A percentile compares a stretch with the other conserved stretches of the same genome.
These are phyloP conservation scores for Conomelus anceps DNA, from an alignment of 2,888 invertebrate genomes.

Conservation along the genomic window DNA sequence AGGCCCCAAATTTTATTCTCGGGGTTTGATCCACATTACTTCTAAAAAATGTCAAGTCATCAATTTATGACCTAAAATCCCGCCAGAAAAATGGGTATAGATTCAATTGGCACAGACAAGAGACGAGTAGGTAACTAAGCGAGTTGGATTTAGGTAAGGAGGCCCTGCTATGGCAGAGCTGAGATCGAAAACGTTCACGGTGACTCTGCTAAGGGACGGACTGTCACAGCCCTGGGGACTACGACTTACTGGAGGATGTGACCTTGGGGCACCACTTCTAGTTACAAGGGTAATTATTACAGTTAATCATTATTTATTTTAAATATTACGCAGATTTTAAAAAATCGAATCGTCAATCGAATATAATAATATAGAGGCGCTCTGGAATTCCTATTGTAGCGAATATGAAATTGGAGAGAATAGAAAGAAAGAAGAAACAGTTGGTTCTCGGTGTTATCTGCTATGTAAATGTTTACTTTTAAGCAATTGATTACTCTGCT, in stretches of 20 bases:
- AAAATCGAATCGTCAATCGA: background rate
- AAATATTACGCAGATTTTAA: background rate
- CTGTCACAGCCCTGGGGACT: constrained; percentile 76
- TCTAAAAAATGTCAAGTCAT: no score
- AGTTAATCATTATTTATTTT: background rate
- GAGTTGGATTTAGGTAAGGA: background rate
- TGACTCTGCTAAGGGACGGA: constrained; percentile 64
- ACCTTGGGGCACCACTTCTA: constrained; percentile 78
- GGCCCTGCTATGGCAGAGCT: constrained; percentile 15
- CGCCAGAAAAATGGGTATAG: background rate
- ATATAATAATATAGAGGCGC: no score
- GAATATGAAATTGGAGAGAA: no score
- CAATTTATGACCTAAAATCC: background rate
- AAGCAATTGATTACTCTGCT: no score
- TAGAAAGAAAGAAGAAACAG: no score
- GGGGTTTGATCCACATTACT: no score
- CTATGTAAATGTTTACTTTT: no score
- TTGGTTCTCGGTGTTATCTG: no score
- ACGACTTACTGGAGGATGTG: constrained; percentile 77
- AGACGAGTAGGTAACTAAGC: background rate
- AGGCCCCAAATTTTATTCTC: no score
- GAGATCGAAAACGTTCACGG: constrained; percentile 47
- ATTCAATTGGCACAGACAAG: background rate
- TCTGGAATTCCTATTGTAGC: no score
- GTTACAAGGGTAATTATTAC: constrained; percentile 70